phyloP scores from a whole-genome alignment of 2,888 invertebrate genomes.

The Brachylomia viminalis region DNA sequence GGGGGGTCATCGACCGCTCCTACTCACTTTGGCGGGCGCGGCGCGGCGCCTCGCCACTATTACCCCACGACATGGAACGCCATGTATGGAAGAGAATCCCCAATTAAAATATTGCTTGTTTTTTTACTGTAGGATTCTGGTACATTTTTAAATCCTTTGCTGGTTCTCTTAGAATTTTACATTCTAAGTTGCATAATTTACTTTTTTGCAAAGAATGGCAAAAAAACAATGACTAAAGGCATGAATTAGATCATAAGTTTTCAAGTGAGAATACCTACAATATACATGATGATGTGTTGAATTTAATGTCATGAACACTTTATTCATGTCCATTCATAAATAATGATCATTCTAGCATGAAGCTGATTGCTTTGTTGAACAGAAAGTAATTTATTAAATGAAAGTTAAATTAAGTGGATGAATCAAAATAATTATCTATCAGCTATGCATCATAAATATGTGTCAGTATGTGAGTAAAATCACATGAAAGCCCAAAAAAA shows the following conservation, averaged over 20 bases:
- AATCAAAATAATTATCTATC: conserved; percentile 8
- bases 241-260: conserved; percentile 6
- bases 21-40: conserved; percentile 74
- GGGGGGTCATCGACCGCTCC: conserved; percentile 83
- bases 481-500: background rate
- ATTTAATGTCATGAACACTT: conserved; percentile 2
- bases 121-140: conserved; percentile 2
- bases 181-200: background rate
- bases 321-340: conserved; percentile 23
- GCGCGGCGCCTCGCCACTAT: conserved; percentile 57
- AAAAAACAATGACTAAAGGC: background rate
- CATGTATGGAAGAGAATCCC: conserved; percentile 42
- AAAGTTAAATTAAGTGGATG: conserved; percentile 6
- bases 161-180: background rate
- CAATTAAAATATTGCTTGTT: conserved; percentile 33
- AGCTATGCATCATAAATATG: background rate
- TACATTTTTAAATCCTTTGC: conserved; percentile 13
- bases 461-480: background rate
- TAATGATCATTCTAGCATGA: conserved; percentile 34
- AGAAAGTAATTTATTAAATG: conserved; percentile 24
- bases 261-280: background rate
- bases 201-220: background rate
- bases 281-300: background rate
- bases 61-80: conserved; percentile 37
- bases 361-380: conserved; percentile 23